phyloP scores from a whole-genome alignment of 2,113 vertebrate species.

The Anoplopoma fimbria region DNA sequence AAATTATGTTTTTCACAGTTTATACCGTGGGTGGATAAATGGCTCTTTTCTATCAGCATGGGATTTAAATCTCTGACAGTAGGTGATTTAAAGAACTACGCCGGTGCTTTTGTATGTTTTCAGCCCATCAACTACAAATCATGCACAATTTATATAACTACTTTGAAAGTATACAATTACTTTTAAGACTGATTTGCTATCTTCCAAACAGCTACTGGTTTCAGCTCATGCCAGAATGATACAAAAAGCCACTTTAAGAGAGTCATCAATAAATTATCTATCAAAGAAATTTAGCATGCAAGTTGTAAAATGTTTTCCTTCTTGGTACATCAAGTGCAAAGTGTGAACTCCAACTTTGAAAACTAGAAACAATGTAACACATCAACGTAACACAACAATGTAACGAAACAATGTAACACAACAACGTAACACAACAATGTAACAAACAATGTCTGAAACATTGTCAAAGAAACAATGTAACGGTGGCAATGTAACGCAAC shows the following conservation, averaged over 20 bases:
- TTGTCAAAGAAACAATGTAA: too few species aligned
- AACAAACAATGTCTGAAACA: too few species aligned
- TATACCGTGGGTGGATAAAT: conserved; percentile 12
- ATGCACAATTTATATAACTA: not conserved
- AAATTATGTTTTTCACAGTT: not conserved
- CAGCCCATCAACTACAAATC: not conserved
- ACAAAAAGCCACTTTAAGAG: not conserved
- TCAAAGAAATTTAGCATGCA: not conserved
- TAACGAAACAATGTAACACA: too few species aligned
- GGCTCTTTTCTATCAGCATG: conserved; percentile 14
- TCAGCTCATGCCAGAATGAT: not conserved
- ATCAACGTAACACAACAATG: too few species aligned
- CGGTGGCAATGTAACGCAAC: too few species aligned
- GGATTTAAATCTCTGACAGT: conserved; percentile 10
- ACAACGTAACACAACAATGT: too few species aligned
- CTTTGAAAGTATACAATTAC: not conserved
- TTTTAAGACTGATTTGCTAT: not conserved
- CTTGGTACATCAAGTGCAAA: not conserved
- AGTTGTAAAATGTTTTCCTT: not conserved
- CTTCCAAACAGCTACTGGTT: not conserved
- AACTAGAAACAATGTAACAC: not conserved
- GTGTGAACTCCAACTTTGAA: not conserved
- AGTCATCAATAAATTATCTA: not conserved
- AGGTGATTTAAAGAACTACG: not conserved
- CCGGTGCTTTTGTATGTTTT: not conserved